These are phyloP conservation scores for Rhinogobio ventralis DNA, from an alignment of 2,797 vertebrate species.

Conservation along the genomic window DNA sequence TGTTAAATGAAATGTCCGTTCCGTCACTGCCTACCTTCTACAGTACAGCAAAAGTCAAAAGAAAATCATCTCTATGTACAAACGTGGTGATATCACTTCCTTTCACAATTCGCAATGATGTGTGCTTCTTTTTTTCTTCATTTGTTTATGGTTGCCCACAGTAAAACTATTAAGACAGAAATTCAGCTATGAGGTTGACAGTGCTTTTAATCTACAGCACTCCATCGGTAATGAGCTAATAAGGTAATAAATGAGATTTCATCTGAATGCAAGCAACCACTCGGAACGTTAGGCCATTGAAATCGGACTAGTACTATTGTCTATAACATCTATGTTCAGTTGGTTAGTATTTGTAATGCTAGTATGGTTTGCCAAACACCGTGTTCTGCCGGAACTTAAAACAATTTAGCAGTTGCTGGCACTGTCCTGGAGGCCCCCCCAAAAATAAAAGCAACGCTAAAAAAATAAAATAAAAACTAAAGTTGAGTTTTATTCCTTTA, in stretches of 20 bases:
- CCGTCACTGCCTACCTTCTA: conserved; percentile 22
- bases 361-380: conserved; percentile 52
- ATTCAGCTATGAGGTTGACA: conserved; percentile 19
- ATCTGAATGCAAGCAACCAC: conserved; percentile 39
- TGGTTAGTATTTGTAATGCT: conserved; percentile 55
- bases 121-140: conserved; percentile 42
- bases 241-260: conserved; percentile 25
- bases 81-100: conserved; percentile 11
- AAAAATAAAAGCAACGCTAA: conserved; percentile 68
- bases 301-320: conserved; percentile 45
- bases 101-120: conserved; percentile 34
- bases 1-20: conserved; percentile 13
- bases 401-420: conserved; percentile 64
- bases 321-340: conserved; percentile 50
- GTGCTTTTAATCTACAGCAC: conserved; percentile 33
- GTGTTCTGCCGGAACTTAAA: conserved; percentile 54
- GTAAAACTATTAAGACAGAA: conserved; percentile 24
- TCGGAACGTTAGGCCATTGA: conserved; percentile 56
- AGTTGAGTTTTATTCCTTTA: conserved; percentile 69
- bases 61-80: conserved; percentile 3
- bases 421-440: conserved; percentile 73
- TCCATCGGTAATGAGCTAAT: conserved; percentile 31
- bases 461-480: conserved; percentile 65
- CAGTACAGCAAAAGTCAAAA: conserved; percentile 24
- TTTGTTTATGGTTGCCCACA: conserved; percentile 15